A percentile compares a stretch with the other conserved stretches of the same genome.
Evolutionary conservation across 92 coral and sea anemone genomes (phyloP).

Genomic region (Bergia puertoricense): DNA sequence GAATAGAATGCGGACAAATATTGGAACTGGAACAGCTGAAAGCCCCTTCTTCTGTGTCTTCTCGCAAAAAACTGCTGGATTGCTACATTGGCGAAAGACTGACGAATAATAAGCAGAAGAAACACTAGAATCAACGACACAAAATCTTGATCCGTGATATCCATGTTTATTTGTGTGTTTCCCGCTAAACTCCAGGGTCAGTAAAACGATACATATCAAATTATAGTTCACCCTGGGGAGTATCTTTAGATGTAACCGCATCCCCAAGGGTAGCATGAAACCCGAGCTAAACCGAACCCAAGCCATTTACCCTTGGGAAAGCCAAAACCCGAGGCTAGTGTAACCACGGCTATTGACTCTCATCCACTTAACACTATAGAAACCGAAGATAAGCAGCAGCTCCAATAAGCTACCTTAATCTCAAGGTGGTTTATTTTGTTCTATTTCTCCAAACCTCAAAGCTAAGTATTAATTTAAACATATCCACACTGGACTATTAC

Average conservation of each 20-base stretch:
- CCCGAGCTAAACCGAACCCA: constrained; percentile 45
- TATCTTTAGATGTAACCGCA: constrained; percentile 46
- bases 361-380: too few relatives aligned
- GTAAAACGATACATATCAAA: constrained; percentile 44
- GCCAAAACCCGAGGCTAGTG: too few relatives aligned
- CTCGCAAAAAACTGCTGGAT: constrained; percentile 49
- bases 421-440: too few relatives aligned
- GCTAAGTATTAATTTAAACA: too few relatives aligned
- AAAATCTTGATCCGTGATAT: constrained; percentile 45
- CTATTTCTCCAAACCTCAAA: too few relatives aligned
- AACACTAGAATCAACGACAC: constrained; percentile 49
- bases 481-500: too few relatives aligned
- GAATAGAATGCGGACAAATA: constrained; percentile 46
- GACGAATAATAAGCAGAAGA: constrained; percentile 54
- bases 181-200: constrained; percentile 28
- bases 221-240: constrained; percentile 51
- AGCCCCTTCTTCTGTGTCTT: constrained; percentile 56
- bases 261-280: constrained; percentile 47
- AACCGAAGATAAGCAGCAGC: too few relatives aligned
- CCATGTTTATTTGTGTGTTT: constrained; percentile 50
- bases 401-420: too few relatives aligned
- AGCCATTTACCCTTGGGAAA: too few relatives aligned
- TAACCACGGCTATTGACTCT: too few relatives aligned
- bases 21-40: constrained; percentile 45
- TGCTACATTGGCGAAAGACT: constrained; percentile 45